Percentiles rank a stretch among this genome's conserved stretches.
Conservation (phyloP, 2,113 vertebrate genomes). For the Dicentrarchus labrax region DNA sequence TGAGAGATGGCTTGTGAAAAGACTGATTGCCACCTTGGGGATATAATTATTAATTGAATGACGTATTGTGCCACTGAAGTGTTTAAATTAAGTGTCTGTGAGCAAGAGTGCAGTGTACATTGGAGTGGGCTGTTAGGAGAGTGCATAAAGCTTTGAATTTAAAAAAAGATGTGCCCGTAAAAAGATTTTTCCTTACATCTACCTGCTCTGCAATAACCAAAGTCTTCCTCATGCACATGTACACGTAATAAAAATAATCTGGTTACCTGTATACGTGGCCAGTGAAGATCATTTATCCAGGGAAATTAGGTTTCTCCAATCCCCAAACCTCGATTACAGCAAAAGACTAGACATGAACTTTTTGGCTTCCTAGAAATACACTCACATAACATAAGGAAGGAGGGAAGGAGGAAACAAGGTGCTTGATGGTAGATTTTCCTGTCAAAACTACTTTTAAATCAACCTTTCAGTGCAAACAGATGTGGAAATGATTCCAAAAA, state of each 20-base stretch:
- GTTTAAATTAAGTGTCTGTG: slow-evolving; percentile 1
- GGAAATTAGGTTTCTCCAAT: background rate
- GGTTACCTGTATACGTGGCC: background rate
- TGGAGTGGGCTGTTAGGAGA: slow-evolving; percentile 30
- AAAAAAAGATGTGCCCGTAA: slow-evolving; percentile 17
- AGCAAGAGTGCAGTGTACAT: background rate
- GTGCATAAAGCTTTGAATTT: slow-evolving; percentile 22
- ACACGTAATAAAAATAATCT: background rate
- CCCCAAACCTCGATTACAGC: background rate
- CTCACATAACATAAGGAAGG: no score
- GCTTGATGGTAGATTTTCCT: background rate
- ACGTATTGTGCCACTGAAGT: slow-evolving; percentile 42
- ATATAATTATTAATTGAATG: slow-evolving; percentile 30
- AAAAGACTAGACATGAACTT: background rate
- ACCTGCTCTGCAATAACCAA: background rate
- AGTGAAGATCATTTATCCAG: no score
- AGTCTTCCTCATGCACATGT: background rate
- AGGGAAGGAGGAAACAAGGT: background rate
- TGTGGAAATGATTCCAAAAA: background rate
- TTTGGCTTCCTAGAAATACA: background rate
- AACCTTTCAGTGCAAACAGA: slow-evolving; percentile 8
- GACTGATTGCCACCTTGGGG: slow-evolving; percentile 3
- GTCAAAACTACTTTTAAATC: background rate
- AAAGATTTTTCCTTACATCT: background rate
- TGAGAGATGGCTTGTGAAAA: slow-evolving; percentile 11